phyloP scores from a whole-genome alignment of 2,888 invertebrate genomes.

The Sisyra nigra region DNA sequence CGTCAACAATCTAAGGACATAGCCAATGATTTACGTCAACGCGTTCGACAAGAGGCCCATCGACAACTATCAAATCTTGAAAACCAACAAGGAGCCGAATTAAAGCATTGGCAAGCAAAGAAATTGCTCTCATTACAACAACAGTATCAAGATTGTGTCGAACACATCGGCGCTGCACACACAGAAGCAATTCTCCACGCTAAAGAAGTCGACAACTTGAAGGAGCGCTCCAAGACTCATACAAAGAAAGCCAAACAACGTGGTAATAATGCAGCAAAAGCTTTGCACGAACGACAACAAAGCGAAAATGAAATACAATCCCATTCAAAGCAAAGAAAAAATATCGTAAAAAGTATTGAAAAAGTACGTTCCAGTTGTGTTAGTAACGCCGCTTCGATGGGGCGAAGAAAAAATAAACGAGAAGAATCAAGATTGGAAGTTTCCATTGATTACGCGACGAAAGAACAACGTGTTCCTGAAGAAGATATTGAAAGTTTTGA shows the following conservation, averaged over 20 bases:
- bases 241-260: conserved; percentile 23
- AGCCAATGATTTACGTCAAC: conserved; percentile 34
- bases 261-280: conserved; percentile 25
- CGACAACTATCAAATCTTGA: conserved; percentile 32
- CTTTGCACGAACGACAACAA: conserved; percentile 24
- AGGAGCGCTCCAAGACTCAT: conserved; percentile 18
- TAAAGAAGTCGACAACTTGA: conserved; percentile 21
- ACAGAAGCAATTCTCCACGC: conserved; percentile 26
- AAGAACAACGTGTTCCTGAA: not conserved
- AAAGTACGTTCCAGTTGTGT: conserved; percentile 28
- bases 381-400: conserved; percentile 18
- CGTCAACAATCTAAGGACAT: conserved; percentile 44
- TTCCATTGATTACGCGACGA: not conserved
- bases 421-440: conserved; percentile 1
- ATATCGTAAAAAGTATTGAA: conserved; percentile 27
- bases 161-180: conserved; percentile 34
- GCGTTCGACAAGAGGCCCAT: conserved; percentile 32
- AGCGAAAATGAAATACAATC: conserved; percentile 17
- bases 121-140: conserved; percentile 31
- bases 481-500: too few relatives aligned
- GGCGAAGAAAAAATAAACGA: conserved; percentile 5
- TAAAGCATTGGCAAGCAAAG: conserved; percentile 33
- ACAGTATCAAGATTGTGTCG: conserved; percentile 32
- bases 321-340: conserved; percentile 18
- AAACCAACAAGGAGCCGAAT: conserved; percentile 30